A percentile compares a stretch with the other conserved stretches of the same genome.
Evolutionary conservation across 2,888 invertebrate genomes (phyloP).

Genomic region (Meta bourneti): DNA sequence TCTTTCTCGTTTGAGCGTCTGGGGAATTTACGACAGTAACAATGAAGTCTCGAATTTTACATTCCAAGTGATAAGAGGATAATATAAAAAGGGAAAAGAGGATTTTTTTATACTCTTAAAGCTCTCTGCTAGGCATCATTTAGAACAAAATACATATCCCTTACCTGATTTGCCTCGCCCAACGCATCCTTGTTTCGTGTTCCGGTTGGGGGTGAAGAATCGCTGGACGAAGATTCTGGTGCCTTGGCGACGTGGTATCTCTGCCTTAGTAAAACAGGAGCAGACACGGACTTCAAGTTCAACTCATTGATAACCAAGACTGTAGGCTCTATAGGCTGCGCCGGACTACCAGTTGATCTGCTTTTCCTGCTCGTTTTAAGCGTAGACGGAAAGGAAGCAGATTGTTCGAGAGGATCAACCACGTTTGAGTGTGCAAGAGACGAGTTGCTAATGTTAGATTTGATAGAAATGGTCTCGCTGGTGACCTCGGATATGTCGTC

Average conservation of each 20-base stretch:
- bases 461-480: constrained; percentile 54
- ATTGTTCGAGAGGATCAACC: constrained; percentile 18
- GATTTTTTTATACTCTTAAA: neutral
- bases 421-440: constrained; percentile 25
- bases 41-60: constrained; percentile 13
- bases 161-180: constrained; percentile 15
- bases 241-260: constrained; percentile 37
- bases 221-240: constrained; percentile 55
- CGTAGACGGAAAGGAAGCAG: constrained; percentile 67
- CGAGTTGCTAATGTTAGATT: constrained; percentile 58
- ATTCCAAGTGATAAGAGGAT: constrained; percentile 28
- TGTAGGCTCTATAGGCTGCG: constrained; percentile 64
- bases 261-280: constrained; percentile 65
- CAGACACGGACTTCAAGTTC: constrained; percentile 67
- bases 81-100: constrained; percentile 31
- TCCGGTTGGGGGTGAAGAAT: constrained; percentile 64
- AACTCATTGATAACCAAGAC: constrained; percentile 62
- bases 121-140: neutral
- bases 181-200: constrained; percentile 41
- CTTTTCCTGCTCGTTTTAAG: constrained; percentile 35
- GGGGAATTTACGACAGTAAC: neutral
- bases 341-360: constrained; percentile 32
- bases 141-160: neutral
- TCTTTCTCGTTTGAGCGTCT: too few relatives aligned
- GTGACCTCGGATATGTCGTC: constrained; percentile 55